Evolutionary conservation across 2,113 vertebrate species (phyloP).

Genomic region (Pantherophis guttatus): DNA sequence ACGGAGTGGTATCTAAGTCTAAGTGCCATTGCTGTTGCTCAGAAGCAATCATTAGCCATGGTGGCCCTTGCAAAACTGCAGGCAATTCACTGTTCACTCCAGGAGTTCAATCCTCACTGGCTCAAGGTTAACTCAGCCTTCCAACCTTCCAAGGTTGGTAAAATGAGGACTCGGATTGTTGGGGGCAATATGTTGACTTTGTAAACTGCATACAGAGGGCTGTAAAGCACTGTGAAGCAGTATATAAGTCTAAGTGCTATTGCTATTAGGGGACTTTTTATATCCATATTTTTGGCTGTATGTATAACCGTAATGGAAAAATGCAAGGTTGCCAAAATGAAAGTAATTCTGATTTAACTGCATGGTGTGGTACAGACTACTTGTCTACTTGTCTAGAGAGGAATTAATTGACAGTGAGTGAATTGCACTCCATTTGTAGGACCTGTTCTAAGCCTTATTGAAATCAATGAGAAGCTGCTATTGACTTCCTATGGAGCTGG

Average conservation of each 20-base stretch:
- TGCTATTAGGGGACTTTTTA: neutral
- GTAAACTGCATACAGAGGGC: neutral
- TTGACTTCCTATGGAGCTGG: conserved; percentile 43
- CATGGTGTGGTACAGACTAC: conserved; percentile 18
- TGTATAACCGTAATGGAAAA: neutral
- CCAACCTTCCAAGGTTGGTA: neutral
- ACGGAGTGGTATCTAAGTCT: neutral
- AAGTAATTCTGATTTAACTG: neutral
- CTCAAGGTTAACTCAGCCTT: neutral
- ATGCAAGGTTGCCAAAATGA: conserved; percentile 24
- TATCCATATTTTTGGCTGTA: neutral
- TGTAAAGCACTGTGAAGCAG: neutral
- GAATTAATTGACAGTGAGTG: conserved; percentile 47
- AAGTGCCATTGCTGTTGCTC: neutral
- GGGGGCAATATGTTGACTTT: neutral
- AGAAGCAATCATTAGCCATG: no score
- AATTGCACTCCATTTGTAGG: conserved; percentile 5
- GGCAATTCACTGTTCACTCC: no score
- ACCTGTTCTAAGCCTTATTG: neutral
- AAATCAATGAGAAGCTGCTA: conserved; percentile 17
- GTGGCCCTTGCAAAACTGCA: no score
- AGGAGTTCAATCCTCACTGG: no score
- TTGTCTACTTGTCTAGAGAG: conserved; percentile 32
- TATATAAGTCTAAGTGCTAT: neutral
- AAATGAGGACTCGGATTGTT: neutral